Conservation (phyloP, 2,888 invertebrate genomes). For the Parnassius glacialis region DNA sequence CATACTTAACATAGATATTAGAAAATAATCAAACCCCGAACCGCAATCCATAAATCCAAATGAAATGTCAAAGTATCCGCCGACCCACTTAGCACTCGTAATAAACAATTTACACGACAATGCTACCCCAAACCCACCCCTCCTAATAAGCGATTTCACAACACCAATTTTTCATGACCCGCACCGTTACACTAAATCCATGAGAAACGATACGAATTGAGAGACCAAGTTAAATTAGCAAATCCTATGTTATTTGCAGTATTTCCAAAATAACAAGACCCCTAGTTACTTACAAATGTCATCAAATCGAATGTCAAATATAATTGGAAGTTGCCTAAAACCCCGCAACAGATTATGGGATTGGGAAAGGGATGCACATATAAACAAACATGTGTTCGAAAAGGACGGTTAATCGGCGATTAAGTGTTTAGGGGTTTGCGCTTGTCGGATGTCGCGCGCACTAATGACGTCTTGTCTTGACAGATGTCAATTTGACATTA, state of each 20-base stretch:
- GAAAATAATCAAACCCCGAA: constrained; percentile 15
- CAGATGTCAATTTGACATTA: constrained; percentile 51
- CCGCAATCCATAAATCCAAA: constrained; percentile 27
- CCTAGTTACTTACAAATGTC: constrained; percentile 16
- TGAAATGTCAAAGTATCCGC: constrained; percentile 33
- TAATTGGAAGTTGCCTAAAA: constrained; percentile 35
- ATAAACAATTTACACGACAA: constrained; percentile 37
- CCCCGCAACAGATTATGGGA: constrained; percentile 49
- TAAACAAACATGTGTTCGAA: constrained; percentile 29
- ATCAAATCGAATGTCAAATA: constrained; percentile 21
- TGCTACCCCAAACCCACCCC: constrained; percentile 16
- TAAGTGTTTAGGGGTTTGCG: constrained; percentile 52
- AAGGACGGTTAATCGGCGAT: constrained; percentile 37
- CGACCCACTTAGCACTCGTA: constrained; percentile 26
- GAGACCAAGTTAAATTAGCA: constrained; percentile 4
- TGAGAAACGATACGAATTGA: background rate
- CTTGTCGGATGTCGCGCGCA: constrained; percentile 31
- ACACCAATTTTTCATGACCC: constrained; percentile 10
- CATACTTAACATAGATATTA: constrained; percentile 14
- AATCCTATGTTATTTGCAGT: constrained; percentile 27
- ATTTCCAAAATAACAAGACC: constrained; percentile 24
- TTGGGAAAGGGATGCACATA: constrained; percentile 50
- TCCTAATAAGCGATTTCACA: constrained; percentile 12
- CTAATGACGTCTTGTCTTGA: constrained; percentile 59
- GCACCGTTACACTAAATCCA: background rate